These are phyloP conservation scores for Lithophane ornitopus DNA, from an alignment of 2,888 invertebrate genomes.

Conservation along the genomic window DNA sequence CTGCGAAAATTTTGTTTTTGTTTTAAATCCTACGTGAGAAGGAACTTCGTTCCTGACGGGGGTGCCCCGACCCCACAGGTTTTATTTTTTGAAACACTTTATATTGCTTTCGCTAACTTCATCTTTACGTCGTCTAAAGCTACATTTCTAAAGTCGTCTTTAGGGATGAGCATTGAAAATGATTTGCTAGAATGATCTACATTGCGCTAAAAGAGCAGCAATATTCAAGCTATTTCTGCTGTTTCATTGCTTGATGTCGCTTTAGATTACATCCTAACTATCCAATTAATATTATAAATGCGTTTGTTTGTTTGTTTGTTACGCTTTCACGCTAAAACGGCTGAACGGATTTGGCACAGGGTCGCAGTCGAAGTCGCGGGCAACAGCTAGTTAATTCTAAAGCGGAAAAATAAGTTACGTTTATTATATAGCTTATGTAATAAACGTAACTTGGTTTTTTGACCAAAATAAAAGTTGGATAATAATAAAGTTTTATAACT, in stretches of 20 bases:
- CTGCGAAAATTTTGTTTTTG: no score
- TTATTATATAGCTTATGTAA: not conserved
- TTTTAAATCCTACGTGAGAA: no score
- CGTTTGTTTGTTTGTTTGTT: no score
- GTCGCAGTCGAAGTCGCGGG: no score
- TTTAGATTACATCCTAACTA: not conserved
- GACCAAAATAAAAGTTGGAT: constrained; percentile 35
- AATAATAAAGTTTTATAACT: constrained; percentile 35
- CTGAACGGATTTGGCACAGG: no score
- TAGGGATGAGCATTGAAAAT: not conserved
- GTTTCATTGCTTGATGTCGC: not conserved
- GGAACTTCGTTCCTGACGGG: no score
- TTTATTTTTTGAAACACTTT: not conserved
- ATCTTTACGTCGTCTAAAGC: not conserved
- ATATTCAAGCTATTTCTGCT: no score
- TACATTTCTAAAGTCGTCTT: not conserved
- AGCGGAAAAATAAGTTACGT: not conserved
- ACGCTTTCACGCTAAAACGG: no score
- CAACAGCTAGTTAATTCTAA: no score
- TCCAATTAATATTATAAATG: no score
- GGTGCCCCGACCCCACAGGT: no score
- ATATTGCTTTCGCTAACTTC: not conserved
- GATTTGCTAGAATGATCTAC: not conserved
- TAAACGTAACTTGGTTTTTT: not conserved
- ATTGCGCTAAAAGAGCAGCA: not conserved